Evolutionary conservation across 2,888 invertebrate genomes (phyloP).

Genomic region (Neuroscelio doddi): DNA sequence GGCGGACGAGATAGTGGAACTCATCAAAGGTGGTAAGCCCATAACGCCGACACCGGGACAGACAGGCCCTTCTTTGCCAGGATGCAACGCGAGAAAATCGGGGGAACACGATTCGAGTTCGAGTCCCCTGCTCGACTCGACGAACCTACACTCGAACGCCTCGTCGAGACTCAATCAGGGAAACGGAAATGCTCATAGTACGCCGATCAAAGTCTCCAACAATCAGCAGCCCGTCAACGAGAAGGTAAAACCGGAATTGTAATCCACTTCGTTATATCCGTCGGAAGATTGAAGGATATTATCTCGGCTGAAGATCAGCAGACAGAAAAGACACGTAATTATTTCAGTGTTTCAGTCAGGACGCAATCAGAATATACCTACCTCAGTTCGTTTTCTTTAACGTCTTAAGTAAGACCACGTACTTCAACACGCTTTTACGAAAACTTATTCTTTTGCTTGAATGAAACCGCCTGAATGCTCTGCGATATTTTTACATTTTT

Average conservation of each 20-base stretch:
- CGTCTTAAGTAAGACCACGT: constrained; percentile 18
- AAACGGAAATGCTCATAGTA: constrained; percentile 68
- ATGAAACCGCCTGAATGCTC: constrained; percentile 21
- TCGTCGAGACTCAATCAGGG: constrained; percentile 62
- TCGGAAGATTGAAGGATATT: constrained; percentile 45
- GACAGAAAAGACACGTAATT: constrained; percentile 46
- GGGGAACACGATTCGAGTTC: constrained; percentile 64
- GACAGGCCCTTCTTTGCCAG: constrained; percentile 75
- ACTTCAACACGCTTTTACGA: constrained; percentile 35
- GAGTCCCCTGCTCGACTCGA: constrained; percentile 64
- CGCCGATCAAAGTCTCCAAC: constrained; percentile 61
- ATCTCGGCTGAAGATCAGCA: constrained; percentile 46
- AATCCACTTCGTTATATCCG: constrained; percentile 47
- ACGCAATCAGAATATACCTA: constrained; percentile 29
- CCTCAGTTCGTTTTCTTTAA: constrained; percentile 19
- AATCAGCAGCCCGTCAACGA: constrained; percentile 66
- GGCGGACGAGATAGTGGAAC: constrained; percentile 96
- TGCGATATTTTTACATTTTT: too few relatives aligned
- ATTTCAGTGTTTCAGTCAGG: constrained; percentile 44
- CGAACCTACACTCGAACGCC: constrained; percentile 56
- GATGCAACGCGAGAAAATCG: constrained; percentile 68
- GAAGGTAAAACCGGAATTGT: constrained; percentile 60
- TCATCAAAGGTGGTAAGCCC: constrained; percentile 93
- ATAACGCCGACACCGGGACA: constrained; percentile 79
- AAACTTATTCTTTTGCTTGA: constrained; percentile 41